Base-by-base conservation (phyloP, 2,113 vertebrate genomes). In the Oncorhynchus gorbuscha region DNA sequence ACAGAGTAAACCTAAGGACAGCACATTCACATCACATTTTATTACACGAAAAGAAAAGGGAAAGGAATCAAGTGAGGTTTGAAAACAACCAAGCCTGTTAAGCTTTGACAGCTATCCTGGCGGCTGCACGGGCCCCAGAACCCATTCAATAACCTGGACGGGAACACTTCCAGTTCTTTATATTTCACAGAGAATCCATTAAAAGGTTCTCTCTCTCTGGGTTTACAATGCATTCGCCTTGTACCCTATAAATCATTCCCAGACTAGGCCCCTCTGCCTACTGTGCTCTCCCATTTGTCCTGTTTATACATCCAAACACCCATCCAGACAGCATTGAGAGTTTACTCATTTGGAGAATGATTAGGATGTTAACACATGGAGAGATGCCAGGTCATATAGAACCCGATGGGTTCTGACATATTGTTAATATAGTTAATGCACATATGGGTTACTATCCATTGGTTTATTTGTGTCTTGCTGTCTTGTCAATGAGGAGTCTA, bases 161-260 rank as follows among this genome's bases (percentile, higher is more conserved):
- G 82, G 81, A 89, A 87, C 83, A 83, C 83, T 87, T 88, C 85
- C 76, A 87, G 86, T 88, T 89, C 81, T 90, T 92, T 89, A 83
- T 90, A 86, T 90, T 91, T 91, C 79, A 79, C 84, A 79, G 79
- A 86, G 78, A 93, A 92, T 87, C 88, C 87, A 93, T 93, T 94
- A 91, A 86, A 45, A 89, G 85, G 85, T 90, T 91, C 84, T 83
- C 87, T 87, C 86, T 89, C 75, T 61, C 73, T 85, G 83, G 83
- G 85, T 91, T 92, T 92, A 90, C 88, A 83, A 87, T 90, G 84
- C 80, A 79, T 89, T 88, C 73, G 61, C 35, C 79, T 87, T 86
- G 88, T 85, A 86, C 62, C 73, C 83, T 80, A 88, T 91, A 92
- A 89, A 92, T 92, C 89, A 91, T 65, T 72, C 67, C 73, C 77